A percentile compares a stretch with the other conserved stretches of the same genome.
phyloP scores from a whole-genome alignment of 2,888 invertebrate species.

The Ypsolopha sequella region DNA sequence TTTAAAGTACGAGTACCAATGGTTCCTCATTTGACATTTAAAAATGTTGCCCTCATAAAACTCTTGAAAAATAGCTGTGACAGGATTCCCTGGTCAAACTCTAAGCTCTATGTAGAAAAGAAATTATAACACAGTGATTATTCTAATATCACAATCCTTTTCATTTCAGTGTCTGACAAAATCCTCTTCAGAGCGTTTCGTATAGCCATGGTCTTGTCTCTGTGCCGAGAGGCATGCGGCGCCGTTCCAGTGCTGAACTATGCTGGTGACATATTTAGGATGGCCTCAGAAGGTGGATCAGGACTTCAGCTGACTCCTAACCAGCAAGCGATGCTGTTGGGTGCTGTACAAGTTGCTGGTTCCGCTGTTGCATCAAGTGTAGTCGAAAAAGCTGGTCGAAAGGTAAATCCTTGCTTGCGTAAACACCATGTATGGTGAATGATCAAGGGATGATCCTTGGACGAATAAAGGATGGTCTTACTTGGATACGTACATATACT shows the following conservation, averaged over 20 bases:
- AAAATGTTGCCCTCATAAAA: no score
- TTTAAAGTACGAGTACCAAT: no score
- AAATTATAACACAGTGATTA: not conserved
- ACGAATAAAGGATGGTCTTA: no score
- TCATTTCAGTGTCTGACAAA: conserved; percentile 39
- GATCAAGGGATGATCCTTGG: no score
- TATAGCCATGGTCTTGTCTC: conserved; percentile 33
- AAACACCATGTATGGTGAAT: no score
- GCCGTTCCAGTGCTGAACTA: conserved; percentile 50
- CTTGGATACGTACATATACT: no score
- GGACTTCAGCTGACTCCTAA: conserved; percentile 38
- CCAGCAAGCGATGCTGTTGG: conserved; percentile 56
- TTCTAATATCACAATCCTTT: not conserved
- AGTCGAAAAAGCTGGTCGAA: conserved; percentile 48
- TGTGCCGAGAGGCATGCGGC: conserved; percentile 50
- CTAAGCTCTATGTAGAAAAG: not conserved
- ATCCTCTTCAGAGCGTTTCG: conserved; percentile 42
- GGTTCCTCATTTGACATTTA: no score
- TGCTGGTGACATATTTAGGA: conserved; percentile 49
- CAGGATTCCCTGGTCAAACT: not conserved
- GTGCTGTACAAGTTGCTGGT: conserved; percentile 47
- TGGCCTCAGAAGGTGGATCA: conserved; percentile 28
- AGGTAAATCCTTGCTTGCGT: conserved; percentile 22
- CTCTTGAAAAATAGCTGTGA: no score
- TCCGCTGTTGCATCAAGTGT: conserved; percentile 39